A percentile compares a stretch with the other conserved stretches of the same genome.
phyloP scores from a whole-genome alignment of 1,140 invertebrate species.

The Drosophila nikananu region DNA sequence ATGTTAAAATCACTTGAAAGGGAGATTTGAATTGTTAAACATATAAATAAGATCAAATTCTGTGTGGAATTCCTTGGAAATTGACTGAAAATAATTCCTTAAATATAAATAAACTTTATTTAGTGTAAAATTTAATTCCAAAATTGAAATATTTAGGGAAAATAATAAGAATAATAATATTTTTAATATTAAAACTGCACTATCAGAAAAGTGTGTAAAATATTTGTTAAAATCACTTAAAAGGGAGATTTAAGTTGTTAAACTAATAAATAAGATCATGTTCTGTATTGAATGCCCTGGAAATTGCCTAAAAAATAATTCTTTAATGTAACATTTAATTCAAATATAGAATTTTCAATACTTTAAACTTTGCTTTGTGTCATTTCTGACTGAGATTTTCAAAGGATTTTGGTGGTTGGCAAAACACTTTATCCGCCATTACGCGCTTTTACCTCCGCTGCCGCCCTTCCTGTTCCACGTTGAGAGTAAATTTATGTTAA shows the following conservation, averaged over 20 bases:
- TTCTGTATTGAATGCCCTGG: too few species aligned
- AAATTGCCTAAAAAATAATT: too few species aligned
- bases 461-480: not conserved
- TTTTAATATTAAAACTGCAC: too few species aligned
- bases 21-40: not conserved
- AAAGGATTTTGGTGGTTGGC: slow-evolving; percentile 4
- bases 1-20: not conserved
- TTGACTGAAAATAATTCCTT: too few species aligned
- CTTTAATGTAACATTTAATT: not conserved
- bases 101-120: not conserved
- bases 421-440: slow-evolving; percentile 35
- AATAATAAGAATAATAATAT: too few species aligned
- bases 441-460: slow-evolving; percentile 26
- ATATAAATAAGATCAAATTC: too few species aligned
- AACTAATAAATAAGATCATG: too few species aligned
- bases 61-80: not conserved
- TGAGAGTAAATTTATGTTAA: slow-evolving; percentile 79
- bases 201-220: too few species aligned
- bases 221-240: too few species aligned
- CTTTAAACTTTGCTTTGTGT: not conserved
- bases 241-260: too few species aligned
- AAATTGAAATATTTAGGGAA: too few species aligned
- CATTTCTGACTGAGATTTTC: slow-evolving; percentile 9
- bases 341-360: not conserved
- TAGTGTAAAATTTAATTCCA: not conserved